Conservation (phyloP, 2,888 invertebrate species). For the Scrobipalpa atriplicella region DNA sequence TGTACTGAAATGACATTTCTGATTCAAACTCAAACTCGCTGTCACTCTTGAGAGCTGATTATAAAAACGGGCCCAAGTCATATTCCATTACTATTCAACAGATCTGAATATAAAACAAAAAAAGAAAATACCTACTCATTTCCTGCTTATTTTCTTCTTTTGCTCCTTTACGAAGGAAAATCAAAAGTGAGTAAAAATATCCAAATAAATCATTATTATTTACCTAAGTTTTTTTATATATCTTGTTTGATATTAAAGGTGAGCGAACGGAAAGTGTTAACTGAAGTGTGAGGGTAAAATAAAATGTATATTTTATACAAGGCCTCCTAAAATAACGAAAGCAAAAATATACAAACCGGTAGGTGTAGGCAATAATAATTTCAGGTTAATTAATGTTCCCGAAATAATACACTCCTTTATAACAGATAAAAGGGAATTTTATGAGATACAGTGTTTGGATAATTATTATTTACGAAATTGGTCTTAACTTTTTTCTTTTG, state of each 20-base stretch:
- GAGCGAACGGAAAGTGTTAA: background rate
- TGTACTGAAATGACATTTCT: too few species aligned
- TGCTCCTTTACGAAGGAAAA: background rate
- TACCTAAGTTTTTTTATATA: background rate
- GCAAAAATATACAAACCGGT: constrained; percentile 6
- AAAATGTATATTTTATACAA: background rate
- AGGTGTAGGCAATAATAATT: constrained; percentile 8
- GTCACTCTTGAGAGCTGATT: too few species aligned
- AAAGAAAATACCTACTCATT: too few species aligned
- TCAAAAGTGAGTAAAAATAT: background rate
- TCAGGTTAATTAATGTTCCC: constrained; percentile 7
- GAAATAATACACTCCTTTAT: too few species aligned
- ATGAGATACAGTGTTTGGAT: too few species aligned
- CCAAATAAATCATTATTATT: background rate
- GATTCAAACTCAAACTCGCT: too few species aligned
- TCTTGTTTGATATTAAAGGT: background rate
- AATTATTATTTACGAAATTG: too few species aligned
- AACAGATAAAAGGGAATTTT: too few species aligned
- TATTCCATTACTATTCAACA: too few species aligned
- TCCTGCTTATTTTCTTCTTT: background rate
- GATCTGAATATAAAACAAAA: too few species aligned
- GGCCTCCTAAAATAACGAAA: background rate
- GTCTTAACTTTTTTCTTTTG: too few species aligned
- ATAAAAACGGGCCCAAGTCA: too few species aligned
- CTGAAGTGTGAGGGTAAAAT: constrained; percentile 6